Base-by-base conservation (phyloP, 2,888 invertebrate genomes). In the Lasioglossum lativentre region DNA sequence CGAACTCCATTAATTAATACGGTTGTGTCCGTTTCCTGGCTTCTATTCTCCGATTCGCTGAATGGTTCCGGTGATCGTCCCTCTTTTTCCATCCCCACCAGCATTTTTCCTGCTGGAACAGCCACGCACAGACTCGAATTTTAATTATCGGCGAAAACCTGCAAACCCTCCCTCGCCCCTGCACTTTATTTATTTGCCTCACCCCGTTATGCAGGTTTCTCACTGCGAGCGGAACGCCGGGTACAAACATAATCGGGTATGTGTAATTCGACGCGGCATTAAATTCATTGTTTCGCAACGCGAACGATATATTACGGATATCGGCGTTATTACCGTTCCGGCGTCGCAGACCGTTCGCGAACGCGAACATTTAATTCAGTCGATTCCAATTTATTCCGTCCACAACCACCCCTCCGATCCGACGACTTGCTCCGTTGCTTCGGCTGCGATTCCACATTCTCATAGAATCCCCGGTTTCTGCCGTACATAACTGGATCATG, bases 1-100 rank as follows among this genome's bases (percentile, higher is more conserved):
- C 72, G 66, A 16, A 83, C 86, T 81, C 74, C 75, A 77, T 89
- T 91, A 91, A 91, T 91, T 91, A 85, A 90, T 89, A 87, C 42
- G 38, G 56, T 73, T 23, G 30, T 30, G 79, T 88, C 72, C 73
- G 75, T 68, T 88, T 78, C 71, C 66, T 73, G 47, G 34, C 4
- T 19, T 19, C 38, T 5, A 45, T 30, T 71, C 66, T 80, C 16
- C 75, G n/a, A 38, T 74, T 78, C 66, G 52, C 14, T 4, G 75
- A 38, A 74, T 52, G 47, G 42, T 75, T 66, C 27, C 30, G 40
- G 14, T 3, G 27, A 42, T 8, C 30, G 45, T 34, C 30, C 23
- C 30, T 38, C 12, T n/a, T 40, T 40, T 71, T 34, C 16, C 6
- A 34, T 16, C 66, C 66, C 8, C 34, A 19, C 66, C 30, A 66